phyloP scores from a whole-genome alignment of 1,140 invertebrate species.

The Uloborus diversus region DNA sequence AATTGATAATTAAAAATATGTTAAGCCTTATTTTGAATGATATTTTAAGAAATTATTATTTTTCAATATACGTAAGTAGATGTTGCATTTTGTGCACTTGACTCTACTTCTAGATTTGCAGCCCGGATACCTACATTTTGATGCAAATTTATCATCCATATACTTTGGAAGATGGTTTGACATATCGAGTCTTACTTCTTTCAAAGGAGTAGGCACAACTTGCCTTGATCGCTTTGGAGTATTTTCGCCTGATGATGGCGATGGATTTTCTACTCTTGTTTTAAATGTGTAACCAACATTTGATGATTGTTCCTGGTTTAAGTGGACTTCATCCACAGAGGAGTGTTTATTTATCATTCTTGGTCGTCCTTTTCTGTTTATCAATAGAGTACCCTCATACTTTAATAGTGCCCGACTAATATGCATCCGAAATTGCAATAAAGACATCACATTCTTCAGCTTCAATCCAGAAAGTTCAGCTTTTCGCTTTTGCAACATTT shows the following conservation, averaged over 20 bases:
- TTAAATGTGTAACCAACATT: too few relatives aligned
- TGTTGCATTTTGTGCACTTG: background rate
- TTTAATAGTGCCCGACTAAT: background rate
- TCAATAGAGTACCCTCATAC: background rate
- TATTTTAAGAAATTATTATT: background rate
- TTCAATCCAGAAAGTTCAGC: too few relatives aligned
- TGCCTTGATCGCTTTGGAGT: background rate
- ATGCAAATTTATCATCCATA: background rate
- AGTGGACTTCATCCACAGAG: too few relatives aligned
- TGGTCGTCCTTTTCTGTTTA: background rate
- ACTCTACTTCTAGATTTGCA: slow-evolving; percentile 2
- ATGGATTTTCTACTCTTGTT: too few relatives aligned
- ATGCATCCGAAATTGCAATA: background rate
- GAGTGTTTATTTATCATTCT: too few relatives aligned
- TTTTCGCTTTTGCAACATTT: background rate
- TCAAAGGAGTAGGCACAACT: background rate
- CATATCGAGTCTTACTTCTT: background rate
- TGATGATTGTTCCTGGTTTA: too few relatives aligned
- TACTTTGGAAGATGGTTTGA: background rate
- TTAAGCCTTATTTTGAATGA: background rate
- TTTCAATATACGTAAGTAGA: background rate
- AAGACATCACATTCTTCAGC: background rate
- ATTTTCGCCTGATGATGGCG: background rate
- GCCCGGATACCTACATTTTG: background rate
- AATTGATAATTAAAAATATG: background rate